Evolutionary conservation across 2,113 vertebrate genomes (phyloP), one percentile per base, ranked within the genome.

Genomic region (Spea bombifrons): DNA sequence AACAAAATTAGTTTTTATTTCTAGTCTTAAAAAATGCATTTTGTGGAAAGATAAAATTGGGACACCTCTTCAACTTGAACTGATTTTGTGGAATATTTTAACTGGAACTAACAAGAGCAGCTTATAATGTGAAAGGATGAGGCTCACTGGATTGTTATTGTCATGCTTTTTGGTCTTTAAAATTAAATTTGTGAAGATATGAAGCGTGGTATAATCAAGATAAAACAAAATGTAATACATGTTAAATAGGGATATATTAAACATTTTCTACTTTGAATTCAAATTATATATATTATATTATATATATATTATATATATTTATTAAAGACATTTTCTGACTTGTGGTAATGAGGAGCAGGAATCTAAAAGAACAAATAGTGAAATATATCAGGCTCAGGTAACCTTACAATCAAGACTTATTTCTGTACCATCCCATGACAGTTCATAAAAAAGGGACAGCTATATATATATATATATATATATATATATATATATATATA

Each of bases 211-310:
- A 76, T 55, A 68, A 59, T 53, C 53, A 76, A 59, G 44, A 76
- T 76, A 30, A 76, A 76, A 68, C 75, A 76, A 76, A 76, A 76
- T 59, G 75, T 53, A 76, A 43, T n/a, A 64, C n/a, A 44, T 75
- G 61, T 50, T 50, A 30, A 47, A 59, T 57, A 30, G 30, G 30
- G 30, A 30, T 30, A 30, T 30, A 30, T 30, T 2, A 30, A 30
- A 30, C 30, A 30, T 30, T 30, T 30, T 30, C 30, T 30, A 30
- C 30, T 30, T 30, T 30, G 30, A 30, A 30, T 30, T 30, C 30
- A 30, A 30, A 30, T 1, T 30, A 30, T 1, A n/a, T n/a, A n/a
- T n/a, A n/a, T n/a, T n/a, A n/a, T n/a, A n/a, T n/a, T n/a, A n/a
- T n/a, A n/a, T n/a, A n/a, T n/a, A n/a, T n/a, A n/a, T n/a, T n/a